Evolutionary conservation across 2,888 invertebrate species (phyloP).

Genomic region (Masnerella sp.): DNA sequence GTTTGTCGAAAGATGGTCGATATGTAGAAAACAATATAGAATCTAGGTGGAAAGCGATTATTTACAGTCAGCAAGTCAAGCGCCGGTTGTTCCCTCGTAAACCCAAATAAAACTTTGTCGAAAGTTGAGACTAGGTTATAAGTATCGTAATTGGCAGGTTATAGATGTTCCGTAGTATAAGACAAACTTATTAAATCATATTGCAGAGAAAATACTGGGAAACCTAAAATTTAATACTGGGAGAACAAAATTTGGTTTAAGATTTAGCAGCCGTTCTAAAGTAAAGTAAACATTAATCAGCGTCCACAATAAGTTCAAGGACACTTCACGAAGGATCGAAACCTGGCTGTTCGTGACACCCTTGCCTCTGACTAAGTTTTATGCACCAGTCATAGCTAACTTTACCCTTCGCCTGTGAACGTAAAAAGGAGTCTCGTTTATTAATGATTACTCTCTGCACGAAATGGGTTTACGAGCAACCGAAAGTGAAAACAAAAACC

Average conservation of each 20-base stretch:
- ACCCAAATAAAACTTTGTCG: too few relatives aligned
- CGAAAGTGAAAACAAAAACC: conserved; percentile 8
- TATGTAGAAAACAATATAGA: too few relatives aligned
- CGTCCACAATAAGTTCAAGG: conserved; percentile 16
- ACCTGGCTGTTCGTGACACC: conserved; percentile 11
- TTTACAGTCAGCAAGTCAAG: neutral
- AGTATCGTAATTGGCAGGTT: too few relatives aligned
- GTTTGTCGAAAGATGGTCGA: conserved; percentile 18
- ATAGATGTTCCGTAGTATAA: too few relatives aligned
- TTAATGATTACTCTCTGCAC: neutral
- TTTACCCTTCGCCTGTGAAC: neutral
- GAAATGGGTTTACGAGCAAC: neutral
- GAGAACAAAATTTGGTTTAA: too few relatives aligned
- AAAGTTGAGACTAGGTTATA: too few relatives aligned
- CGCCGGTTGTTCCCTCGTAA: conserved; percentile 5
- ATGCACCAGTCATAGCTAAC: neutral
- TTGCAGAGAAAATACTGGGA: too few relatives aligned
- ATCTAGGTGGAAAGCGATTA: conserved; percentile 1
- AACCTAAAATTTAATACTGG: too few relatives aligned
- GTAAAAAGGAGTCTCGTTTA: neutral
- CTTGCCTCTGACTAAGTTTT: conserved; percentile 11
- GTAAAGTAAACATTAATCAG: neutral
- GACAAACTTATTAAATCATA: too few relatives aligned
- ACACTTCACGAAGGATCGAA: conserved; percentile 6
- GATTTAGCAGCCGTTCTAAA: too few relatives aligned